Percentiles rank a stretch among this genome's conserved stretches.
phyloP scores from a whole-genome alignment of 2,113 vertebrate species.

The Myotis brandtii region DNA sequence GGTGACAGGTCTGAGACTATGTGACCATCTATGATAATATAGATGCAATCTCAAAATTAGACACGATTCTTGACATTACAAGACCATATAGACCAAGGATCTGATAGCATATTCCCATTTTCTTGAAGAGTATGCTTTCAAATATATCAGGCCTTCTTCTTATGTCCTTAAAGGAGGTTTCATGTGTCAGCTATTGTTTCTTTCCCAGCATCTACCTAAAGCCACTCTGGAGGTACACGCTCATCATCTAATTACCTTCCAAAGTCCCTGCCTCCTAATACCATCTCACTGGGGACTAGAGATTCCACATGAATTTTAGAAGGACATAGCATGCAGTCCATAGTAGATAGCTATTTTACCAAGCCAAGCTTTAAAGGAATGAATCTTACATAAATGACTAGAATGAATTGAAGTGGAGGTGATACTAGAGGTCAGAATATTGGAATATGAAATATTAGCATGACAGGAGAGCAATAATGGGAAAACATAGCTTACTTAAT shows the following conservation, averaged over 20 bases:
- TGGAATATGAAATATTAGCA: conserved; percentile 45
- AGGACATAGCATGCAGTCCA: neutral
- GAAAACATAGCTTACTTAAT: neutral
- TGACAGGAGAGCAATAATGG: neutral
- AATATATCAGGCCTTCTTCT: neutral
- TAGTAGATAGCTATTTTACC: neutral
- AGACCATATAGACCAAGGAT: neutral
- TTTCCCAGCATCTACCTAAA: neutral
- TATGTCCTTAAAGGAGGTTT: neutral
- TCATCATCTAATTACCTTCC: neutral
- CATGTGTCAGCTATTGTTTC: neutral
- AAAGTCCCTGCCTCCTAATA: neutral
- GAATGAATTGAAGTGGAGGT: neutral
- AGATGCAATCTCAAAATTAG: neutral
- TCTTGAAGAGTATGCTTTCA: neutral
- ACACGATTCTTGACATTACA: neutral
- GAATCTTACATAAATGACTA: neutral
- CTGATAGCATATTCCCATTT: neutral
- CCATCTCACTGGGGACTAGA: neutral
- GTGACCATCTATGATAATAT: neutral
- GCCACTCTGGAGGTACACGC: neutral
- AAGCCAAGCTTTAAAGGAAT: neutral
- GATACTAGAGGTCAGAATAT: neutral
- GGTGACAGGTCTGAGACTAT: neutral
- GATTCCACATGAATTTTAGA: neutral